Conservation (phyloP, 2,797 vertebrate species). For the Mormyrops boulengeri region DNA sequence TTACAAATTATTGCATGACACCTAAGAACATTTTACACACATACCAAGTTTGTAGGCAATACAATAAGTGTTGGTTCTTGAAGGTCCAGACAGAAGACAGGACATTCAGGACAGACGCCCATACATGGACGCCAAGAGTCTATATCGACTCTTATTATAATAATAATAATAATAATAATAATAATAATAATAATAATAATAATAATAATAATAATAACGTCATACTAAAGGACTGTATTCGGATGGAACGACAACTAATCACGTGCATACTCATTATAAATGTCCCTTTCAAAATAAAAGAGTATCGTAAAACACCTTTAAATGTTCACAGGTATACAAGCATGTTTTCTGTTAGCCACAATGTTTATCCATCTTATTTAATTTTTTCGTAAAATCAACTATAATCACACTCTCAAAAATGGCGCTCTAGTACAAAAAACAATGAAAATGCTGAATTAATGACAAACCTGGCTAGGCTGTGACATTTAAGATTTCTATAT, state of each 20-base stretch:
- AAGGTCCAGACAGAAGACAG: background rate
- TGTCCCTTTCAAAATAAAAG: background rate
- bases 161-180: background rate
- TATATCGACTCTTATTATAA: background rate
- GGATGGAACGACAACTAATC: background rate
- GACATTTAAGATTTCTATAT: background rate
- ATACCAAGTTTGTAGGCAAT: background rate
- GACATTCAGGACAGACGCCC: background rate
- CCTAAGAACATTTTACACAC: slow-evolving; percentile 7
- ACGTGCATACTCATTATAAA: slow-evolving; percentile 11
- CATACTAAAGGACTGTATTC: background rate
- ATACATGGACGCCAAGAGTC: background rate
- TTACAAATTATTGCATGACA: slow-evolving; percentile 16
- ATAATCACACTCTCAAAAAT: background rate
- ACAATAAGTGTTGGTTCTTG: background rate
- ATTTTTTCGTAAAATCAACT: background rate
- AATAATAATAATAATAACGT: background rate
- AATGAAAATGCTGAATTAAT: background rate
- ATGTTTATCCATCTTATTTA: background rate
- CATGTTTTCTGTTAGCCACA: background rate
- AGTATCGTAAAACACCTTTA: slow-evolving; percentile 10
- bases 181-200: background rate
- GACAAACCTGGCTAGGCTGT: background rate
- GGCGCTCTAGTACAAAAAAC: background rate
- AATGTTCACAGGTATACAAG: slow-evolving; percentile 17